A percentile compares a stretch with the other conserved stretches of the same genome.
Evolutionary conservation across 2,888 invertebrate species (phyloP).

Genomic region (Blera fallax): DNA sequence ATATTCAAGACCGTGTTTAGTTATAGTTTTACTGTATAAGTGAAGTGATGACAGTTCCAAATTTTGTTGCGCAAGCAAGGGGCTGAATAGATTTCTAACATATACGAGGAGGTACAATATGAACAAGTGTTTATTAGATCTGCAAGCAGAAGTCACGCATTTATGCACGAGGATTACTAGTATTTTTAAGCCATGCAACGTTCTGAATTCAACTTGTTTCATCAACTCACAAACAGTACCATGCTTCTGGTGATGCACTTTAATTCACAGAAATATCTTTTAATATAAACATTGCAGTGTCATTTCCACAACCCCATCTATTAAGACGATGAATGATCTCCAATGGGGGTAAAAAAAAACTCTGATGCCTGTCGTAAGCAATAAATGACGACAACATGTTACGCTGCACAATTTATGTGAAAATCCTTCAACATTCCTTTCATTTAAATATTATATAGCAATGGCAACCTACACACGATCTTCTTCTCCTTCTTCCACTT

Average conservation of each 20-base stretch:
- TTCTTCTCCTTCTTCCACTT: background rate
- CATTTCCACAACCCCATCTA: constrained; percentile 2
- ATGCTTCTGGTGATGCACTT: background rate
- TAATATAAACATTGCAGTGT: background rate
- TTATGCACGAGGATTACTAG: too few relatives aligned
- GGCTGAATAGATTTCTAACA: too few relatives aligned
- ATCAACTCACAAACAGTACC: background rate
- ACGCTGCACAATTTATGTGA: constrained; percentile 26
- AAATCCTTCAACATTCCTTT: constrained; percentile 33
- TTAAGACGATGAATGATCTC: constrained; percentile 7
- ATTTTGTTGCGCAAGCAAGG: too few relatives aligned
- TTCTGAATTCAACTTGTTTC: background rate
- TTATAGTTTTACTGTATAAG: too few relatives aligned
- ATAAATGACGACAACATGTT: constrained; percentile 49
- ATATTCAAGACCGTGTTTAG: too few relatives aligned
- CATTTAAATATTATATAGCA: constrained; percentile 7
- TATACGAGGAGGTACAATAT: too few relatives aligned
- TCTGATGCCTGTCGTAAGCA: constrained; percentile 9
- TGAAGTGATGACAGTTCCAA: too few relatives aligned
- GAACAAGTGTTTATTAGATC: too few relatives aligned
- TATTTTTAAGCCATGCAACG: too few relatives aligned
- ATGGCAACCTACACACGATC: constrained; percentile 29
- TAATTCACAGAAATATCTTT: background rate
- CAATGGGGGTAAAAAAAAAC: constrained; percentile 1
- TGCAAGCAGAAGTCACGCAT: too few relatives aligned